Base-by-base conservation (phyloP, 2,888 invertebrate genomes). In the Thysanoteuthis rhombus region DNA sequence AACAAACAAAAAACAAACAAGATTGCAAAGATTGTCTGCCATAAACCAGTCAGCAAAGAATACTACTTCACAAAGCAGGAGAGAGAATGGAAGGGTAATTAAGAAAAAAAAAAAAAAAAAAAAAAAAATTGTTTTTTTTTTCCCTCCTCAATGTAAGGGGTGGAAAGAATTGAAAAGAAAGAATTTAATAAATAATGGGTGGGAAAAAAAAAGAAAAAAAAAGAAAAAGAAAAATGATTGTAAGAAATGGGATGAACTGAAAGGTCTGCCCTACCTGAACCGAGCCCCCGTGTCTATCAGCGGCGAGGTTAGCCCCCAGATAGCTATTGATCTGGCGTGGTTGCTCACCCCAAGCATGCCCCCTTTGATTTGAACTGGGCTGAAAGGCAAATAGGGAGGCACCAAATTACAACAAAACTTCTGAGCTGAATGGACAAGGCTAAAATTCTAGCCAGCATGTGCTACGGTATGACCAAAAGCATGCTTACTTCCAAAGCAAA, bases 201-300 rank as follows among this genome's bases (percentile, higher is more conserved):
- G 92, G 90, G 42, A 75, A 89, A 93, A 75, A 93, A 93, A 89
- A 93, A 93, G 36, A 42, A 42, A 36, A 39, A 91, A 38, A 90
- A 40, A 92, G 38, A 92, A n/a, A 47, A 47, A 39, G 92, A 42
- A 90, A 91, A 93, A 52, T 36, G 93, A 93, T 42, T 75, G 75
- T 93, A 92, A 93, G 92, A 90, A 93, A 93, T 42, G 90, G 39
- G 90, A 94, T 52, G 91, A 93, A 45, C 58, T 93, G 92, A 91
- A 92, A 92, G 93, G 91, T 93, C 92, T 91, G 91, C 94, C 95
- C 94, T 96, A 98, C 98, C 98, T 99, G 99, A 96, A 99, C 99
- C 97, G 99, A 99, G 97, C 99, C 99, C 97, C 99, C 99, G 94
- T 97, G 97, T 97, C 99, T 98, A 97, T 99, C 99, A 96, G 99